Evolutionary conservation across 2,113 vertebrate species (phyloP).

Genomic region (Mobula hypostoma): DNA sequence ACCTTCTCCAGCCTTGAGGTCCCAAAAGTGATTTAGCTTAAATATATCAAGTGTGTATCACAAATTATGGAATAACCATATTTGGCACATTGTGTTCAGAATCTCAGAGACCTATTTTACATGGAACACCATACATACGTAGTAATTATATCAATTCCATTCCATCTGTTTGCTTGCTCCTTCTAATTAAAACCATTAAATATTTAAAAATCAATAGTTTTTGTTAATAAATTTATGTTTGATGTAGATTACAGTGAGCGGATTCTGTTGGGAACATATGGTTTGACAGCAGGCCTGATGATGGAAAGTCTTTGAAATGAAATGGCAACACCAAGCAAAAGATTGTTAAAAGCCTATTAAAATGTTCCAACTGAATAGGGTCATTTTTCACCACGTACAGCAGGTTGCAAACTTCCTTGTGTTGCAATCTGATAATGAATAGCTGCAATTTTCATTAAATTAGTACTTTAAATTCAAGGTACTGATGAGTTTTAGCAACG

Average conservation of each 20-base stretch:
- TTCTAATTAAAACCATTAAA: constrained; percentile 14
- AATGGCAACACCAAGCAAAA: not conserved
- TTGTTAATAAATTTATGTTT: not conserved
- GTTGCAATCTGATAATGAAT: not conserved
- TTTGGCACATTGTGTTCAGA: not conserved
- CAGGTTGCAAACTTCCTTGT: constrained; percentile 2
- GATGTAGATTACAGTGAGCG: not conserved
- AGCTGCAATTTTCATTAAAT: not conserved
- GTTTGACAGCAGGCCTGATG: not conserved
- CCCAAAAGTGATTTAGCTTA: not conserved
- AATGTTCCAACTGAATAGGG: not conserved
- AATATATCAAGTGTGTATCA: not conserved
- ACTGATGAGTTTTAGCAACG: not conserved
- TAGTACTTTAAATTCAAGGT: not conserved
- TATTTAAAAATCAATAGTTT: constrained; percentile 17
- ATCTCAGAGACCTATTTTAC: not conserved
- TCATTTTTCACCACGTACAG: not conserved
- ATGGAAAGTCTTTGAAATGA: not conserved
- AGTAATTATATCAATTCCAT: not conserved
- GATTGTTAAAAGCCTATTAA: constrained; percentile 17
- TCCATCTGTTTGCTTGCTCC: constrained; percentile 19
- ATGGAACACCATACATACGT: not conserved
- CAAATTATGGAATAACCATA: not conserved
- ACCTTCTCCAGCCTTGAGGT: not conserved
- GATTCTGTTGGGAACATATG: not conserved